phyloP scores from a whole-genome alignment of 2,888 invertebrate genomes.

The Nomada fabriciana region DNA sequence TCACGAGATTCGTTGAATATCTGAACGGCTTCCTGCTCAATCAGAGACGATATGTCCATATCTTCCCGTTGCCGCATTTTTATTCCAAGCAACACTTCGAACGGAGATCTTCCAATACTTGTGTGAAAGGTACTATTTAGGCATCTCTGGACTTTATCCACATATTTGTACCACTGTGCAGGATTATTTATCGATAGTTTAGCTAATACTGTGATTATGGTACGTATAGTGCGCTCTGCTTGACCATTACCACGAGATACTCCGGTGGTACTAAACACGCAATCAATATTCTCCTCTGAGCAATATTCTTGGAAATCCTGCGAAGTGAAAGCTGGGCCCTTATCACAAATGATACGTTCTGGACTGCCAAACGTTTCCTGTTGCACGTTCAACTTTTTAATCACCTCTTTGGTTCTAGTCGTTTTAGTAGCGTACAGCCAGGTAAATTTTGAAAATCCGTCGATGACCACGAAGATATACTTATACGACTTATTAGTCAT shows the following conservation, averaged over 20 bases:
- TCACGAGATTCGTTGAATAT: conserved; percentile 51
- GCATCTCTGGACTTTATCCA: background rate
- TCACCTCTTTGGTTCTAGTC: background rate
- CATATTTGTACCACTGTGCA: conserved; percentile 22
- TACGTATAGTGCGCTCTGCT: conserved; percentile 14
- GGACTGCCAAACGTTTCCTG: conserved; percentile 27
- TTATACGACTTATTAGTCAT: background rate
- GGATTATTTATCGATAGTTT: conserved; percentile 8
- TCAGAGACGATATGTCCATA: conserved; percentile 22
- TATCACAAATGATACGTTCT: conserved; percentile 11
- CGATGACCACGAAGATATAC: conserved; percentile 1
- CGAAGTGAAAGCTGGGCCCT: conserved; percentile 19
- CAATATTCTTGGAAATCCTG: conserved; percentile 10
- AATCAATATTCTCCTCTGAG: conserved; percentile 1
- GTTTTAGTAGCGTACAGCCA: conserved; percentile 15
- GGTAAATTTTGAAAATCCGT: conserved; percentile 18
- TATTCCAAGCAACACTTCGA: conserved; percentile 56
- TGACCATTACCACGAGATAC: conserved; percentile 20
- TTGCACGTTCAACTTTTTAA: background rate
- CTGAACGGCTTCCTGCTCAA: conserved; percentile 57
- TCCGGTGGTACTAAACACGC: background rate
- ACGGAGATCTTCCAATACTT: conserved; percentile 25
- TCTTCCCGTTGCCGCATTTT: conserved; percentile 55
- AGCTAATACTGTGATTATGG: conserved; percentile 12
- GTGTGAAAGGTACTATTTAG: conserved; percentile 47